These are phyloP conservation scores for Fregata magnificens DNA, from an alignment of 2,113 vertebrate genomes.

Conservation along the genomic window DNA sequence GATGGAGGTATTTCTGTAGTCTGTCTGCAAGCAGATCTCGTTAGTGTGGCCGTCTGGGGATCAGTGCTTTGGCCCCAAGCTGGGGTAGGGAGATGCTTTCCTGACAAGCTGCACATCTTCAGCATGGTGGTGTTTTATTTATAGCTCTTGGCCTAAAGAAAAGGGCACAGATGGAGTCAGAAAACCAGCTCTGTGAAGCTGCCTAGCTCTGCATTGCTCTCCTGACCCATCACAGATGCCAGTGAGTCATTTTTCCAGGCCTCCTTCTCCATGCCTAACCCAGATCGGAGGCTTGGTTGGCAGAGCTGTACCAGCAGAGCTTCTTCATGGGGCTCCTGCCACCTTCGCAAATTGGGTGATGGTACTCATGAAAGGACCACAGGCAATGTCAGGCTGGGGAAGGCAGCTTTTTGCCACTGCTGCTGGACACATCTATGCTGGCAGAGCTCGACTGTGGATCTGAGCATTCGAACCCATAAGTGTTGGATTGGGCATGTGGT, in stretches of 20 bases:
- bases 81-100: neutral
- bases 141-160: neutral
- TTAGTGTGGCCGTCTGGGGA: neutral
- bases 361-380: neutral
- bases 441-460: neutral
- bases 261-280: neutral
- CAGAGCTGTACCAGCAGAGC: neutral
- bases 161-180: neutral
- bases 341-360: neutral
- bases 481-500: neutral
- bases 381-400: neutral
- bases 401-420: neutral
- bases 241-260: neutral
- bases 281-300: neutral
- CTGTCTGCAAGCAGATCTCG: neutral
- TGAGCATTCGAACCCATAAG: neutral
- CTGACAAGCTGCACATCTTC: neutral
- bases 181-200: neutral
- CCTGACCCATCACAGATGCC: neutral
- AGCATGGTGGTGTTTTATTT: neutral
- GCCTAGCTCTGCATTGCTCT: neutral
- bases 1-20: neutral
- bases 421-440: neutral
- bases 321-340: neutral
- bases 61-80: rapidly evolving